These are phyloP conservation scores for Agrochola litura DNA, from an alignment of 2,888 invertebrate species.

Conservation along the genomic window DNA sequence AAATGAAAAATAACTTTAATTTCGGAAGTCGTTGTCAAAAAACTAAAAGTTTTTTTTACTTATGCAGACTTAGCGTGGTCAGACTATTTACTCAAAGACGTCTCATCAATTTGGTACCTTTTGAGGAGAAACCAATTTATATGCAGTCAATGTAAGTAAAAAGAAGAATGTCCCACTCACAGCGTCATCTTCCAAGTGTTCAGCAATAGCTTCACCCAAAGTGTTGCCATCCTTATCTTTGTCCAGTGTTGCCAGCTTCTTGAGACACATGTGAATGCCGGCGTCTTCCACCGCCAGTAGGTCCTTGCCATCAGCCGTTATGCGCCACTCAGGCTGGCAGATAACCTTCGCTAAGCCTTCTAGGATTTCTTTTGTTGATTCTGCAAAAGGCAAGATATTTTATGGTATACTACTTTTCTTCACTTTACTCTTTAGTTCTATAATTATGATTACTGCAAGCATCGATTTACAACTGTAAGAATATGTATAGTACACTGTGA, in stretches of 20 bases:
- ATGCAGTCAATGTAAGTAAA: neutral
- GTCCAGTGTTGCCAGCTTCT: slow-evolving; percentile 93
- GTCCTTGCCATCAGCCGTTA: slow-evolving; percentile 86
- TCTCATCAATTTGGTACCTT: neutral
- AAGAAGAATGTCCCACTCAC: slow-evolving; percentile 80
- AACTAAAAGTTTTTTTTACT: no score
- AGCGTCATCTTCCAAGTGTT: slow-evolving; percentile 88
- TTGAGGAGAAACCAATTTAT: neutral
- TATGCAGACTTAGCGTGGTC: no score
- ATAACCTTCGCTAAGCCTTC: slow-evolving; percentile 80
- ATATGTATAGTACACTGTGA: neutral
- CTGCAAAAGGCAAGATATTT: slow-evolving; percentile 68
- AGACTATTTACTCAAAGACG: neutral
- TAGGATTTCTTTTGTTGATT: slow-evolving; percentile 81
- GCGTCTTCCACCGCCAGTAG: slow-evolving; percentile 92
- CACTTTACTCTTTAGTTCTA: no score
- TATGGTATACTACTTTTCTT: neutral
- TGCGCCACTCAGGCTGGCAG: slow-evolving; percentile 89
- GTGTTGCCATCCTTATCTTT: slow-evolving; percentile 86
- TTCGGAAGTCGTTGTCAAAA: no score
- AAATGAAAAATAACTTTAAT: no score
- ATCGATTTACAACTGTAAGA: neutral
- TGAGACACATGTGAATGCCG: slow-evolving; percentile 94
- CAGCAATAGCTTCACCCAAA: slow-evolving; percentile 91
- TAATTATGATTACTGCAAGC: neutral